These are phyloP conservation scores for Erythrocercus mccallii DNA, from an alignment of 2,113 vertebrate genomes.

Conservation along the genomic window DNA sequence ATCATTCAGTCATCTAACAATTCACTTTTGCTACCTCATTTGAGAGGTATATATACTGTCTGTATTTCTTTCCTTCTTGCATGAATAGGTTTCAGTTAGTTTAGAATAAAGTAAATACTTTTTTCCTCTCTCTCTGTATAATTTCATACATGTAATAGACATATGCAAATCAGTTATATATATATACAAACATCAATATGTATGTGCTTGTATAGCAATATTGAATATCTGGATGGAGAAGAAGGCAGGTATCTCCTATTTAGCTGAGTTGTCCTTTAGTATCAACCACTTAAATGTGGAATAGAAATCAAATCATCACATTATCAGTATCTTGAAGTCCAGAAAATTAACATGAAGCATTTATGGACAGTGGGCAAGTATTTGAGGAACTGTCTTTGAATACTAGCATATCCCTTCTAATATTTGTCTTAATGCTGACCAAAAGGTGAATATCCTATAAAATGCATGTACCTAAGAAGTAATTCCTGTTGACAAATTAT, in stretches of 20 bases:
- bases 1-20: not conserved
- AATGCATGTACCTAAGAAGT: not conserved
- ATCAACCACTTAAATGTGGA: not conserved
- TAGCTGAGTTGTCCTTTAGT: not conserved
- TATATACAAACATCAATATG: not conserved
- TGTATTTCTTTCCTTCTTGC: not conserved
- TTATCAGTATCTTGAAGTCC: not conserved
- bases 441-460: conserved; percentile 13
- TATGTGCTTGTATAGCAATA: not conserved
- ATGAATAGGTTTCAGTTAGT: not conserved
- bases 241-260: not conserved
- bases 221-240: not conserved
- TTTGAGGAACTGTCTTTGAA: not conserved
- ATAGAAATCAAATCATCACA: not conserved
- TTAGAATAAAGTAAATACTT: not conserved
- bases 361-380: not conserved
- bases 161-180: not conserved
- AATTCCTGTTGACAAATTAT: conserved; percentile 41
- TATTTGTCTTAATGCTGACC: conserved; percentile 13
- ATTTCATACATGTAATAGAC: not conserved
- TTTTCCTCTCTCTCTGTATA: not conserved
- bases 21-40: not conserved
- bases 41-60: not conserved
- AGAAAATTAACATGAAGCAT: not conserved
- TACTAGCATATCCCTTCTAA: not conserved